Conservation (phyloP, 2,113 vertebrate genomes). For the Ascaphus truei region DNA sequence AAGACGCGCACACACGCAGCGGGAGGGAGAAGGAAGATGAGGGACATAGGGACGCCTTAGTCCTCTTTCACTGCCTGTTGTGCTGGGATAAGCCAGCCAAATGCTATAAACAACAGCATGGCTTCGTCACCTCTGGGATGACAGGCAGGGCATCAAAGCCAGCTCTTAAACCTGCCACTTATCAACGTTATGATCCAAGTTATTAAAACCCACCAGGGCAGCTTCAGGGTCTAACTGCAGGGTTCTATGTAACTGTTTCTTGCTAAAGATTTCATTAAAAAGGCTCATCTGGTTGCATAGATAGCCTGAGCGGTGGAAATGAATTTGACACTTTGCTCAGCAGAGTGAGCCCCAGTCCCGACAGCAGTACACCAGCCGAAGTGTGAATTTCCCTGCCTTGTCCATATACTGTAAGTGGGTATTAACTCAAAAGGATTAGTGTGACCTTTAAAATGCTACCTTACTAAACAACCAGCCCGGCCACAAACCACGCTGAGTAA, state of each 20-base stretch:
- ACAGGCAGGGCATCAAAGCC: slow-evolving; percentile 22
- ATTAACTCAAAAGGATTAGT: slow-evolving; percentile 29
- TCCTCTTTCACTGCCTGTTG: slow-evolving; percentile 1
- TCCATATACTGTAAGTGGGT: slow-evolving; percentile 15
- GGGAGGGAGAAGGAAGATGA: slow-evolving; percentile 11
- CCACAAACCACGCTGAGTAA: not conserved
- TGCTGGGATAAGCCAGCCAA: slow-evolving; percentile 27
- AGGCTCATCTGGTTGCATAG: slow-evolving; percentile 17
- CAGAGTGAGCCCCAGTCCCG: not conserved
- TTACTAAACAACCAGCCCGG: not conserved
- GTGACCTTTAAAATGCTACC: slow-evolving; percentile 18
- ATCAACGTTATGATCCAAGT: slow-evolving; percentile 23
- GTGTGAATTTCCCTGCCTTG: slow-evolving; percentile 25
- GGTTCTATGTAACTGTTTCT: not conserved
- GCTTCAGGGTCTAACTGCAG: slow-evolving; percentile 12
- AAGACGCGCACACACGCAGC: slow-evolving; percentile 7
- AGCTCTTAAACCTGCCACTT: slow-evolving; percentile 22
- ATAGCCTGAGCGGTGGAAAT: slow-evolving; percentile 30
- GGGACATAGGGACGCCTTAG: not conserved
- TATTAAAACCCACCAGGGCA: slow-evolving; percentile 28
- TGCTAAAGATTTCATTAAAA: slow-evolving; percentile 8
- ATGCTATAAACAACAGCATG: slow-evolving; percentile 29
- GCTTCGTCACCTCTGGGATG: slow-evolving; percentile 14
- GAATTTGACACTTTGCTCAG: slow-evolving; percentile 25
- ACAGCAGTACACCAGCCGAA: slow-evolving; percentile 10